Conservation (phyloP, 2,113 vertebrate species). For the Nettapus auritus region DNA sequence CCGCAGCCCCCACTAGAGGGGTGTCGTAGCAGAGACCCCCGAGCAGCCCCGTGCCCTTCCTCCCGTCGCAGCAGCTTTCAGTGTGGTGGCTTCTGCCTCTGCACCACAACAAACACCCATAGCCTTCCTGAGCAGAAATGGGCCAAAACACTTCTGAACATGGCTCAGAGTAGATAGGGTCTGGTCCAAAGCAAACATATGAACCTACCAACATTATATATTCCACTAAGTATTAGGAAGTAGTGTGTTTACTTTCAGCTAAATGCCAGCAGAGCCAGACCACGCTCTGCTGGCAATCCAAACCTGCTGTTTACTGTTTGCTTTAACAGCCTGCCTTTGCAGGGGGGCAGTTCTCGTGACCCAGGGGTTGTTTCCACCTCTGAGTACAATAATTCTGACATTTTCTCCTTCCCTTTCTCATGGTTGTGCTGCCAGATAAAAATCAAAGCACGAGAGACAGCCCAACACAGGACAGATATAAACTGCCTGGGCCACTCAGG, state of each 20-base stretch:
- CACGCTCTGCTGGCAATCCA: neutral
- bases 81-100: neutral
- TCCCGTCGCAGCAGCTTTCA: neutral
- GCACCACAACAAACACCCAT: rapidly evolving
- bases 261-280: neutral
- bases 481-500: neutral
- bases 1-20: neutral
- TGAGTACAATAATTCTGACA: neutral
- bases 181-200: slow-evolving; percentile 45
- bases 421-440: neutral
- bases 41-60: neutral
- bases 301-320: neutral
- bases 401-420: neutral
- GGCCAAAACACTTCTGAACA: slow-evolving; percentile 21
- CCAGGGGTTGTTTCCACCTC: neutral
- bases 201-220: slow-evolving; percentile 14
- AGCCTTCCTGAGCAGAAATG: neutral
- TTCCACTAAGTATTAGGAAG: slow-evolving; percentile 38
- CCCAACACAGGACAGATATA: neutral
- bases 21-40: neutral
- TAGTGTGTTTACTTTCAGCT: neutral
- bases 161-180: slow-evolving; percentile 32
- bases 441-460: neutral
- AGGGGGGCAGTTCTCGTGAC: neutral
- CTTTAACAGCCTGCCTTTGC: neutral